Evolutionary conservation across 2,888 invertebrate genomes (phyloP), one percentile per base, ranked within the genome.

Genomic region (Nineta flava): DNA sequence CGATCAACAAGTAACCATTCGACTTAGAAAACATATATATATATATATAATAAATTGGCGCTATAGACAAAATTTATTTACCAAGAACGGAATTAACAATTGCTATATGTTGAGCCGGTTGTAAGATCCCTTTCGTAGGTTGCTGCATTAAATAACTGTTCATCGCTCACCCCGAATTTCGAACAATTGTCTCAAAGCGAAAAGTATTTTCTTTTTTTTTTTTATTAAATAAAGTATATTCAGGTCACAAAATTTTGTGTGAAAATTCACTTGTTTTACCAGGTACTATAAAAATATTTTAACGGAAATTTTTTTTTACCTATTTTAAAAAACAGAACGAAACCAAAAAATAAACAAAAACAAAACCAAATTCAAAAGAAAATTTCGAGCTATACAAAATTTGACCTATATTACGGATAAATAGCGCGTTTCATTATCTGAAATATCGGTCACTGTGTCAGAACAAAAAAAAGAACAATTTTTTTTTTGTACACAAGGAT

Each of bases 341-440:
- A n/a, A n/a, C n/a, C n/a, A n/a, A n/a, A 26, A 26, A 26, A 26
- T 7, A 26, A 26, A 26, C 26, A 26, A 26, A 19, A 26, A 7
- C 26, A 26, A 26, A 26, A 26, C 26, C n/a, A n/a, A n/a, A n/a
- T n/a, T n/a, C 32, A 38, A 38, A 38, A 38, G 12, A 38, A n/a
- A 12, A 7, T 38, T 38, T 13, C 38, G 15, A 15, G 34, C 31
- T 43, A 46, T 17, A n/a, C n/a, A 26, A 15, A 17, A 46, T 32
- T 21, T 46, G 46, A 46, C 46, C 46, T 46, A 46, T 46, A 46
- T 46, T 34, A 46, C 19, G 15, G 43, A 34, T 32, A 46, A 15
- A 15, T 46, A 46, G 46, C 26, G 34, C 34, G 46, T 46, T 32
- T 38, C 15, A 15, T 13, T 13, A 38, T 38, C n/a, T 38, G 12